These are phyloP conservation scores for Agonopterix arenella DNA, from an alignment of 2,888 invertebrate species.

Conservation along the genomic window DNA sequence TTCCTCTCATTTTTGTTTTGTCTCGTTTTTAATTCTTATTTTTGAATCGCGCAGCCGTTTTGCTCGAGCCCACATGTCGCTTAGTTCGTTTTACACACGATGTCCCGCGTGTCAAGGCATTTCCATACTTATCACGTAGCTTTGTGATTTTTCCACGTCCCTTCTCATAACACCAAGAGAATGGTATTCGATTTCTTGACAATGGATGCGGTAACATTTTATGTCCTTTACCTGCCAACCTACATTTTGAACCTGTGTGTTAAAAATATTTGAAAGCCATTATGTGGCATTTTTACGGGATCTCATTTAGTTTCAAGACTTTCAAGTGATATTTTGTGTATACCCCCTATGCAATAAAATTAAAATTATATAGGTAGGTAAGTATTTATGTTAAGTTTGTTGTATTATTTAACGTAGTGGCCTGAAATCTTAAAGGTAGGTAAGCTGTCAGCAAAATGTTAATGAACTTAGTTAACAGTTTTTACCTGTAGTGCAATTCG, in stretches of 20 bases:
- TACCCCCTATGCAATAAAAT: no score
- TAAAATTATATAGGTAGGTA: no score
- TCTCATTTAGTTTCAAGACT: background rate
- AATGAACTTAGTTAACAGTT: no score
- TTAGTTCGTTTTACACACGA: no score
- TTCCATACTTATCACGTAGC: no score
- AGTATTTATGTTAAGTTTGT: no score
- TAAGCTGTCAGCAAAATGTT: no score
- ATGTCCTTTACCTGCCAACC: slow-evolving; percentile 17
- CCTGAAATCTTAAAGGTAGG: no score
- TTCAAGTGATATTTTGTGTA: background rate
- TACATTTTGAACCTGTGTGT: slow-evolving; percentile 1
- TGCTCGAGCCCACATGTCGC: slow-evolving; percentile 56
- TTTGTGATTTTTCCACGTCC: no score
- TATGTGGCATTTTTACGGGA: slow-evolving; percentile 2
- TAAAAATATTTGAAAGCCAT: slow-evolving; percentile 1
- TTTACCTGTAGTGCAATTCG: no score
- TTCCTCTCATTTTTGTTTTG: slow-evolving; percentile 29
- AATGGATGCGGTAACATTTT: slow-evolving; percentile 33
- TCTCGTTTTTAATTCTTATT: slow-evolving; percentile 39
- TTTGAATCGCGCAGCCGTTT: slow-evolving; percentile 44
- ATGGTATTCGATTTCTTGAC: slow-evolving; percentile 32
- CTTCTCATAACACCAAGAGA: slow-evolving; percentile 11
- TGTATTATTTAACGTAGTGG: no score
- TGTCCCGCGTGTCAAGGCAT: no score